Evolutionary conservation across 2,888 invertebrate genomes (phyloP).

Genomic region (Cephus rjabovi): DNA sequence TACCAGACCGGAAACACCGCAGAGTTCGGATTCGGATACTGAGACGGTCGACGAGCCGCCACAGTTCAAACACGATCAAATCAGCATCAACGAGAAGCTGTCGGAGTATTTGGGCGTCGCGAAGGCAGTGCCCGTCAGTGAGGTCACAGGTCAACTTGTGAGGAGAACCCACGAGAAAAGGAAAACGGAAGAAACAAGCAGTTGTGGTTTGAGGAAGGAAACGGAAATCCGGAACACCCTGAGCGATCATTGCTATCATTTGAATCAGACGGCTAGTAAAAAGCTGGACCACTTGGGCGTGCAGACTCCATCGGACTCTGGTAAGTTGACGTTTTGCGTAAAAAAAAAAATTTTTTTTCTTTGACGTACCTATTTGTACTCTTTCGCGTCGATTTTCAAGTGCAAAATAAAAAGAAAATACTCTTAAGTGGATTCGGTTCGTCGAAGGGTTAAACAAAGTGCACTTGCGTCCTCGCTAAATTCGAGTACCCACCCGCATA

Average conservation of each 20-base stretch:
- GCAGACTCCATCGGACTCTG: conserved; percentile 92
- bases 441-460: background rate
- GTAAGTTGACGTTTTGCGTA: conserved; percentile 69
- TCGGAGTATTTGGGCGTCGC: conserved; percentile 39
- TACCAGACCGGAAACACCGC: conserved; percentile 60
- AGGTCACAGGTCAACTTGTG: conserved; percentile 55
- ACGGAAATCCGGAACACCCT: conserved; percentile 50
- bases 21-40: conserved; percentile 54
- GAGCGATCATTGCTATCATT: conserved; percentile 77
- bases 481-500: background rate
- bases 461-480: background rate
- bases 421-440: background rate
- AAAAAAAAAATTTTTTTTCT: background rate
- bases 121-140: conserved; percentile 52
- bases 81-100: conserved; percentile 53
- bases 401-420: background rate
- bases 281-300: conserved; percentile 78
- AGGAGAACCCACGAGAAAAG: conserved; percentile 31
- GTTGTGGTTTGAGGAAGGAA: conserved; percentile 33
- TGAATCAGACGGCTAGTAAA: conserved; percentile 69
- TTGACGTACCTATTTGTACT: background rate
- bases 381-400: background rate
- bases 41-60: conserved; percentile 48
- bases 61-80: conserved; percentile 57
- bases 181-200: conserved; percentile 24